Percentiles rank a stretch among this genome's conserved stretches.
These are phyloP conservation scores for Nasonia giraulti DNA, from an alignment of 1,140 invertebrate species.

Conservation along the genomic window DNA sequence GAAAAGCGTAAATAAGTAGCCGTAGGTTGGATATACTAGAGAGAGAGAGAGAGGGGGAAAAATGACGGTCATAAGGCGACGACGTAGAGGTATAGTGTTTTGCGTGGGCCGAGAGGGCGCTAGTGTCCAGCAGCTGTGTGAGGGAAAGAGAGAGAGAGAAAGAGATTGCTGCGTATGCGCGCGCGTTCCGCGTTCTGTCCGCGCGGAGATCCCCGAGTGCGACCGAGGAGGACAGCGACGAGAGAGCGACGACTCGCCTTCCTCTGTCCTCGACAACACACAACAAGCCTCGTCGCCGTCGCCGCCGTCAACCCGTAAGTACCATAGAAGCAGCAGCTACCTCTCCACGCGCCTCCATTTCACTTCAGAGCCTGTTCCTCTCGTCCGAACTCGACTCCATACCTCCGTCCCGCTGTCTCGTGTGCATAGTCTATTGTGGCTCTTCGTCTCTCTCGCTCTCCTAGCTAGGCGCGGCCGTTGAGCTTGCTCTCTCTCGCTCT, in stretches of 20 bases:
- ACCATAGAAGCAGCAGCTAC: neutral
- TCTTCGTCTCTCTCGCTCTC: neutral
- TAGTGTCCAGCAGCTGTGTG: neutral
- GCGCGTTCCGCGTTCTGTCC: slow-evolving; percentile 43
- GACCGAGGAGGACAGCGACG: slow-evolving; percentile 60
- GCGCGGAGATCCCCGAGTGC: slow-evolving; percentile 59
- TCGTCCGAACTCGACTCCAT: neutral
- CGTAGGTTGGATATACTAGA: neutral
- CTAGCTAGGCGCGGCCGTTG: neutral
- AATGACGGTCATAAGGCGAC: neutral
- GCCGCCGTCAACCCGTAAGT: slow-evolving; percentile 42
- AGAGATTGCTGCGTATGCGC: neutral
- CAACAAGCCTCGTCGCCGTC: slow-evolving; percentile 35
- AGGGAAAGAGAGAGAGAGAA: neutral
- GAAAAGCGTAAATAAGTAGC: neutral
- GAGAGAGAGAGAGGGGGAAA: neutral
- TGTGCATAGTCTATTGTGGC: neutral
- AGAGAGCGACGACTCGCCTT: slow-evolving; percentile 25
- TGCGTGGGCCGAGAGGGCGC: slow-evolving; percentile 2
- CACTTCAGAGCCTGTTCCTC: neutral
- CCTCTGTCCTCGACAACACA: slow-evolving; percentile 19
- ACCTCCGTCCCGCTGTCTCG: neutral
- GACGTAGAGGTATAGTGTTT: neutral
- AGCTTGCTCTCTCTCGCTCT: neutral
- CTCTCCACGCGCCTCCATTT: neutral